phyloP scores from a whole-genome alignment of 2,113 vertebrate genomes.

The Ursus arctos region DNA sequence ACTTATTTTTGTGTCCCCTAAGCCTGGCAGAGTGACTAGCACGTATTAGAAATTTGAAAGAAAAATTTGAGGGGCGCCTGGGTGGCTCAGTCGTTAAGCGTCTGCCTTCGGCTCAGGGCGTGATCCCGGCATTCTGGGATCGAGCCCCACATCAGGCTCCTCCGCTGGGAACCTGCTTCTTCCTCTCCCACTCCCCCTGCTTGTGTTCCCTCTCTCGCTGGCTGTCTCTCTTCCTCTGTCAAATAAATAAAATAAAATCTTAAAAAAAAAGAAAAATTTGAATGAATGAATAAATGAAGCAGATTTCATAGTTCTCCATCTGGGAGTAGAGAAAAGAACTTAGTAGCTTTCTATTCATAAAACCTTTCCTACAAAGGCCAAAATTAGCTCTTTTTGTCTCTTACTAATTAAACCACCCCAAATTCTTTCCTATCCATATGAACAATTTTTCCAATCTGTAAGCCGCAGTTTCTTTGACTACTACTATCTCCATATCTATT shows the following conservation, averaged over 20 bases:
- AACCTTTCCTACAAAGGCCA: background rate
- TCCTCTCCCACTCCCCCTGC: no score
- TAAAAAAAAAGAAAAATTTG: conserved; percentile 20
- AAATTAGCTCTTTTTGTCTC: background rate
- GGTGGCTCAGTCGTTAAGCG: no score
- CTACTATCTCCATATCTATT: background rate
- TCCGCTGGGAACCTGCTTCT: no score
- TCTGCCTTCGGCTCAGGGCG: no score
- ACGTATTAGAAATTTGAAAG: conserved; percentile 2
- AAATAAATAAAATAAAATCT: no score
- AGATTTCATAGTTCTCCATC: background rate
- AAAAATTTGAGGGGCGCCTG: background rate
- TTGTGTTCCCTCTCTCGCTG: no score
- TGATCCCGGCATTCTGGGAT: no score
- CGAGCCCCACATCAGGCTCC: no score
- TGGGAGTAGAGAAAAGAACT: background rate
- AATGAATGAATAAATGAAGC: conserved; percentile 28
- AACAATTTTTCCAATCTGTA: background rate
- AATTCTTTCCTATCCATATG: background rate
- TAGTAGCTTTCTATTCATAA: background rate
- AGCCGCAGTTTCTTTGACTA: background rate
- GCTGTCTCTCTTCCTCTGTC: no score
- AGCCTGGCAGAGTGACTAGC: background rate
- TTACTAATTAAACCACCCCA: background rate
- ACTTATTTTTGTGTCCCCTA: background rate